Conservation (phyloP, 2,797 vertebrate genomes). For the Thunnus albacares region DNA sequence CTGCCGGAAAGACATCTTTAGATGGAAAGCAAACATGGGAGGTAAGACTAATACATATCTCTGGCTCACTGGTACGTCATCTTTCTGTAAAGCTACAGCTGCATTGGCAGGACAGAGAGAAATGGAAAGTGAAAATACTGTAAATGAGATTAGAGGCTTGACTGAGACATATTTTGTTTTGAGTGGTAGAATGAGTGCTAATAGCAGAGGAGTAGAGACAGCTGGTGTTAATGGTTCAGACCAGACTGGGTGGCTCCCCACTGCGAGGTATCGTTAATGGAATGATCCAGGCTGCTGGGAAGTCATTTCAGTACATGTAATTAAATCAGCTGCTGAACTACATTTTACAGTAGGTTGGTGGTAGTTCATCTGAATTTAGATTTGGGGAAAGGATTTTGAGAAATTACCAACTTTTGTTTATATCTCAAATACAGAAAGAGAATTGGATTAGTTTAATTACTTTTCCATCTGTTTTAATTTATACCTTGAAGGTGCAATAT, state of each 20-base stretch:
- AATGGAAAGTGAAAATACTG: constrained; percentile 9
- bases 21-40: background rate
- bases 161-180: constrained; percentile 18
- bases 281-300: constrained; percentile 37
- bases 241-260: constrained; percentile 56
- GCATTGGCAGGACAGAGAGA: background rate
- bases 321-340: constrained; percentile 31
- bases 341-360: constrained; percentile 39
- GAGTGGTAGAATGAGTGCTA: constrained; percentile 42
- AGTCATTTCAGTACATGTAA: constrained; percentile 39
- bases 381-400: constrained; percentile 1
- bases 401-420: background rate
- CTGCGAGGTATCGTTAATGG: constrained; percentile 32
- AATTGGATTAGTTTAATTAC: no score
- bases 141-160: constrained; percentile 3
- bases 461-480: background rate
- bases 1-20: background rate
- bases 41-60: background rate
- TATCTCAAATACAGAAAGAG: no score
- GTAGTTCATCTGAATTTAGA: background rate
- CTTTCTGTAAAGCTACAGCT: background rate
- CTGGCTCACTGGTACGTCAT: background rate
- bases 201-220: constrained; percentile 45
- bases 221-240: constrained; percentile 59
- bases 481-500: no score